Conservation (phyloP, 2,888 invertebrate genomes). For the Rhimphoctona megacephalus region DNA sequence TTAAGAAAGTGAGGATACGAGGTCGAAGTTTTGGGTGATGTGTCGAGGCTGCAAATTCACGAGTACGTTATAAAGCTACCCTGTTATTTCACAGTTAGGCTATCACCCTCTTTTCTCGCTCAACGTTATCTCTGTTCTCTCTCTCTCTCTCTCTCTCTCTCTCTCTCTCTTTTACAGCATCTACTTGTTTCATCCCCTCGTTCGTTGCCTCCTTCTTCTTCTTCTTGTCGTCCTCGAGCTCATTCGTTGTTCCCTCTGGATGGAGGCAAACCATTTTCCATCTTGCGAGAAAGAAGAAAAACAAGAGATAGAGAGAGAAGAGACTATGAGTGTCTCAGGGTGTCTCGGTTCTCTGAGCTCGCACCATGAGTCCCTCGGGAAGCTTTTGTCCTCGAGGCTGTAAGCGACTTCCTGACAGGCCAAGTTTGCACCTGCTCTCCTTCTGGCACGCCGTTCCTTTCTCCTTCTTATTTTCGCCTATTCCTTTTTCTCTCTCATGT, state of each 20-base stretch:
- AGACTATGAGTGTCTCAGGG: slow-evolving; percentile 56
- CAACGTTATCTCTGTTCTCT: slow-evolving; percentile 48
- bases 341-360: slow-evolving; percentile 70
- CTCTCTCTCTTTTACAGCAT: slow-evolving; percentile 67
- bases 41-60: slow-evolving; percentile 46
- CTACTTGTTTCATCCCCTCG: slow-evolving; percentile 63
- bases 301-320: slow-evolving; percentile 22
- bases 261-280: slow-evolving; percentile 52
- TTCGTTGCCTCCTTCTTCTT: slow-evolving; percentile 31
- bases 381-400: slow-evolving; percentile 84
- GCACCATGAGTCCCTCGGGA: slow-evolving; percentile 83
- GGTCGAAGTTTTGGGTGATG: slow-evolving; percentile 70
- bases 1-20: slow-evolving; percentile 82
- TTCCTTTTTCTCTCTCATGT: slow-evolving; percentile 41
- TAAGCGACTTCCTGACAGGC: slow-evolving; percentile 85
- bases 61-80: slow-evolving; percentile 78
- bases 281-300: not conserved
- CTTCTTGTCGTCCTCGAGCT: slow-evolving; percentile 18
- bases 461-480: slow-evolving; percentile 46
- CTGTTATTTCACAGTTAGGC: slow-evolving; percentile 84
- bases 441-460: slow-evolving; percentile 72
- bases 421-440: slow-evolving; percentile 84
- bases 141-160: slow-evolving; percentile 66
- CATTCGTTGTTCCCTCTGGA: slow-evolving; percentile 41
- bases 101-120: slow-evolving; percentile 71